These are phyloP conservation scores for Channa maculata DNA, from an alignment of 2,113 vertebrate species.

Conservation along the genomic window DNA sequence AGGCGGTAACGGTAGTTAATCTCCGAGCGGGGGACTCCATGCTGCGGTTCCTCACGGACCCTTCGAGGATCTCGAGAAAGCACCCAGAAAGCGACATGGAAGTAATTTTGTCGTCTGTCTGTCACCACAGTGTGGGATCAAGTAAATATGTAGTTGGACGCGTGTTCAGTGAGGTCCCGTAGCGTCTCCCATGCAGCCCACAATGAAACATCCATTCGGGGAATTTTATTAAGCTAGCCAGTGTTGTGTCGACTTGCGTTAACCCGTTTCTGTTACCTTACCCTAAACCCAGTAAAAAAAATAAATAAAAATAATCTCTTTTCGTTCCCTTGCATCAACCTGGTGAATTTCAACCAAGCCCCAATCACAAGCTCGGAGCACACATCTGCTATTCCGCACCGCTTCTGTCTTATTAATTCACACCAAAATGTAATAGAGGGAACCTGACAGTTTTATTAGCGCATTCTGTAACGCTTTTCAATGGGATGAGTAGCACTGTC, in stretches of 20 bases:
- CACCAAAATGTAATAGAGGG: not conserved
- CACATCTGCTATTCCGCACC: not conserved
- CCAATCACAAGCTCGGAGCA: no score
- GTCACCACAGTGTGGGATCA: not conserved
- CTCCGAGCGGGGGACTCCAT: not conserved
- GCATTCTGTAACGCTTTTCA: not conserved
- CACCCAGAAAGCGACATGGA: not conserved
- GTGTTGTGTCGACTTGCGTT: not conserved
- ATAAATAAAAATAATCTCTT: no score
- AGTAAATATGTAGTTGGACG: not conserved
- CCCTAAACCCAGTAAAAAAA: no score
- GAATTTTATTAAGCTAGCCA: not conserved
- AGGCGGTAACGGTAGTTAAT: not conserved
- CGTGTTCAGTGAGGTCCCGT: no score
- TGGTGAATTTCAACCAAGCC: not conserved
- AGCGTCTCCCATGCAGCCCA: not conserved
- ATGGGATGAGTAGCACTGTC: not conserved
- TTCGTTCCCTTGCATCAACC: not conserved
- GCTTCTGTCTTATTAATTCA: not conserved
- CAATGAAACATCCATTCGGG: not conserved
- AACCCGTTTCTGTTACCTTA: no score
- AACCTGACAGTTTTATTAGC: not conserved
- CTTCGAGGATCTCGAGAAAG: not conserved
- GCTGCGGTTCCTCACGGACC: conserved; percentile 26
- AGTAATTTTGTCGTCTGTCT: not conserved